phyloP scores from a whole-genome alignment of 2,113 vertebrate genomes.

The Bagarius yarrelli region DNA sequence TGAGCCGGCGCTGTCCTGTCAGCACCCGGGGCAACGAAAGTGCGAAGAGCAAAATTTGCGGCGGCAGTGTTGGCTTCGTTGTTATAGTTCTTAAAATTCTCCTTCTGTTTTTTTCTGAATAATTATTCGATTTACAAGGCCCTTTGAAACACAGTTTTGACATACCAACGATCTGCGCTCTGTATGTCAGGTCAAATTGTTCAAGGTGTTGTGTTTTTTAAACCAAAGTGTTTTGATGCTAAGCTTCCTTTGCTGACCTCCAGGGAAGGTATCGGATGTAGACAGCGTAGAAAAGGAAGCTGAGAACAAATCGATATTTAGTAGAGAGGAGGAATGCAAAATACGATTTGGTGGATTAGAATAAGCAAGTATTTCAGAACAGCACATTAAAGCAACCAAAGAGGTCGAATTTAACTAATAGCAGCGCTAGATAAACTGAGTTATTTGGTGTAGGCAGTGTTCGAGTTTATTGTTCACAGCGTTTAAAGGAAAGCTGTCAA shows the following conservation, averaged over 20 bases:
- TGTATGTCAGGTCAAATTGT: background rate
- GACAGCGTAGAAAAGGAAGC: slow-evolving; percentile 29
- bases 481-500: background rate
- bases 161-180: background rate
- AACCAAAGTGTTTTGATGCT: background rate
- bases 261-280: background rate
- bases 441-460: background rate
- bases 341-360: background rate
- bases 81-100: background rate
- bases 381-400: slow-evolving; percentile 5
- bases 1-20: too few species aligned
- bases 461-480: background rate
- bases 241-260: background rate
- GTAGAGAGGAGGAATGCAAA: slow-evolving; percentile 35
- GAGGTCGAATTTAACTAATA: background rate
- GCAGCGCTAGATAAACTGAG: background rate
- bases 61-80: too few species aligned
- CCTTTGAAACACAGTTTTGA: background rate
- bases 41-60: too few species aligned
- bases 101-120: background rate
- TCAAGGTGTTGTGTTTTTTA: background rate
- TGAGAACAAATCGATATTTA: slow-evolving; percentile 51
- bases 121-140: background rate
- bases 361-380: background rate
- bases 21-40: too few species aligned